Base-by-base conservation (phyloP, 2,797 vertebrate species). In the Lophius americanus region DNA sequence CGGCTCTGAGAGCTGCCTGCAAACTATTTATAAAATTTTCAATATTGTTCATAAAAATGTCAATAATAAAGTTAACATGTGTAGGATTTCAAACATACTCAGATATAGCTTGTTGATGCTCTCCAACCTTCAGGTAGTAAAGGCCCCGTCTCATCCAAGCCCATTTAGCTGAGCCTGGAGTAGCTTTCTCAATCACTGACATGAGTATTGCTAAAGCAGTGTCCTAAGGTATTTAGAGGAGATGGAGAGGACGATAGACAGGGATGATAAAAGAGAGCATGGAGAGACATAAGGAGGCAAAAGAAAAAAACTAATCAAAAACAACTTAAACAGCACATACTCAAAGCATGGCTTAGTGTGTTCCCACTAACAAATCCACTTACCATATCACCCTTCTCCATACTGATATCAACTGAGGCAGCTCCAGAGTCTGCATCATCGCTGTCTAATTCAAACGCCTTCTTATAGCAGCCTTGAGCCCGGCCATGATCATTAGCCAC, bases 101-200 rank as follows among this genome's bases (percentile, higher is more conserved):
- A 51, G 95, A 76, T 71, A 95, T 93, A 51, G 98, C 98, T 83
- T 95, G 91, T 14, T 94, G 94, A 54, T 96, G 92, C 46, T 96
- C 94, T 54, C 93, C 95, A 14, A 85, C 87, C 89, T 96, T 97
- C 75, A 99, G 82, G 84, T 97, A 92, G 87, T 97, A 95, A 0
- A 99, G 93, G 7, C 97, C 98, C 85, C 96, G 93, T 80, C 95
- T 94, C 85, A 99, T 95, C 97, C 97, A 99, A 44, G 98, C 98
- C 98, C 98, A 99, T 83, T 99, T 99, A n/a, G 94, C 95, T 1
- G 95, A 93, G 58, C 97, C 97, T 51, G 95, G 91, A 23, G 93
- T 95, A 1, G 95, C 95, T 89, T 91, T 95, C 50, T 93, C 93
- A 9, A 94, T 97, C 64, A 98, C 97, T 14, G 93, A 88, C 80